These are phyloP conservation scores for Papilio polyxenes DNA, from an alignment of 1,140 invertebrate genomes.

Conservation along the genomic window DNA sequence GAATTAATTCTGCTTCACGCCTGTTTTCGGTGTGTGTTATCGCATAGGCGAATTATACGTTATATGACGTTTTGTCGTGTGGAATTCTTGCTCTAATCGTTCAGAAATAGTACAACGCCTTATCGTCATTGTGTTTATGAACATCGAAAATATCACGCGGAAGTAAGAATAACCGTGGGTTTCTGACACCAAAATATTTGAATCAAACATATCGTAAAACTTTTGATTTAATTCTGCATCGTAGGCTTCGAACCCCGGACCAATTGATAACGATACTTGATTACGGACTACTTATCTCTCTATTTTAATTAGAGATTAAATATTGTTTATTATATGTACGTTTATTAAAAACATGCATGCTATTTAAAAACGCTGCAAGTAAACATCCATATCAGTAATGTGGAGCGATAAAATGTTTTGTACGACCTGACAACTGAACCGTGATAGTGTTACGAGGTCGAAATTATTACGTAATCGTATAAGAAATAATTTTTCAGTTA, in stretches of 20 bases:
- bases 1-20: too few relatives aligned
- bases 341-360: slow-evolving; percentile 9
- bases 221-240: too few relatives aligned
- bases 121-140: neutral
- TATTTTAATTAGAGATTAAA: neutral
- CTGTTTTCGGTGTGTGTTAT: neutral
- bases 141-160: too few relatives aligned
- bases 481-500: neutral
- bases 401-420: neutral
- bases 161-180: too few relatives aligned
- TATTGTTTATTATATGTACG: neutral
- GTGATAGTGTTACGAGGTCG: slow-evolving; percentile 6
- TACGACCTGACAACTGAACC: slow-evolving; percentile 1
- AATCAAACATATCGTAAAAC: too few relatives aligned
- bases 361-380: neutral
- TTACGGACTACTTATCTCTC: too few relatives aligned
- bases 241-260: neutral
- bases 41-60: neutral
- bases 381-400: slow-evolving; percentile 1
- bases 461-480: neutral
- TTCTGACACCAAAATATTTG: too few relatives aligned
- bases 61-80: neutral
- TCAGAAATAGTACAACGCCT: neutral
- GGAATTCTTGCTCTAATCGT: neutral
- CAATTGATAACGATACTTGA: neutral